Base-by-base conservation (phyloP, 2,888 invertebrate species). In the Acronicta psi region DNA sequence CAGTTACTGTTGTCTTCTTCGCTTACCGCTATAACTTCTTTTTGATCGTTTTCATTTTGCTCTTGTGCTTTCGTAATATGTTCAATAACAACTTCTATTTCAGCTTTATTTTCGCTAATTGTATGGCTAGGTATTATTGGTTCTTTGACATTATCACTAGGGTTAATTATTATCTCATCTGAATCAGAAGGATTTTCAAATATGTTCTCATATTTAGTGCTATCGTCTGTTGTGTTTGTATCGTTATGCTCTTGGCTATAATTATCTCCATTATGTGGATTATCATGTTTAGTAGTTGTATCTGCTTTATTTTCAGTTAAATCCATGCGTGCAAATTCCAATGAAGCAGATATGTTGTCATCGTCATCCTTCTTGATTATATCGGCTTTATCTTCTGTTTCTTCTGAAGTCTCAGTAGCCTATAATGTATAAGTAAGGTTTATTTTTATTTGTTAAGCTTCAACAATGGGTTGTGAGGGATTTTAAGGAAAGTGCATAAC, bases 131-230 rank as follows among this genome's bases (percentile, higher is more conserved):
- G 11, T 18, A 9, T 18, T 23, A 29, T 17, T 18, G 43, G 13
- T 34, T 44, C 43, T 18, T 34, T 18, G 17, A 38, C 8, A 10
- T 59, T 51, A 16, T 36, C 29, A 17, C 47, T 29, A 40, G 9
- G 31, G 9, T 20, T 54, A 42, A 51, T 20, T 10, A 23, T 9
- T 49, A 29, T 43, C 9, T 73, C 69, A 29, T 34, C 37, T 6
- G 75, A 55, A 36, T 59, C 38, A 17, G 61, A 36, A 2, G 57
- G 10, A 18, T 71, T 60, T 53, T 74, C 53, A 31, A 61, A 64
- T 29, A 59, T 55, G 10, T 54, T 34, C 10, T 55, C 44, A 14
- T 57, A 55, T 16, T 51, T 59, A 16, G 14, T 44, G 29, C 40
- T 34, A 41, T 10, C 42, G 17, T 50, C 44, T 5, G 53, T 54